Evolutionary conservation across 2,797 vertebrate genomes (phyloP), one percentile per base, ranked within the genome.

Genomic region (Notolabrus celidotus): DNA sequence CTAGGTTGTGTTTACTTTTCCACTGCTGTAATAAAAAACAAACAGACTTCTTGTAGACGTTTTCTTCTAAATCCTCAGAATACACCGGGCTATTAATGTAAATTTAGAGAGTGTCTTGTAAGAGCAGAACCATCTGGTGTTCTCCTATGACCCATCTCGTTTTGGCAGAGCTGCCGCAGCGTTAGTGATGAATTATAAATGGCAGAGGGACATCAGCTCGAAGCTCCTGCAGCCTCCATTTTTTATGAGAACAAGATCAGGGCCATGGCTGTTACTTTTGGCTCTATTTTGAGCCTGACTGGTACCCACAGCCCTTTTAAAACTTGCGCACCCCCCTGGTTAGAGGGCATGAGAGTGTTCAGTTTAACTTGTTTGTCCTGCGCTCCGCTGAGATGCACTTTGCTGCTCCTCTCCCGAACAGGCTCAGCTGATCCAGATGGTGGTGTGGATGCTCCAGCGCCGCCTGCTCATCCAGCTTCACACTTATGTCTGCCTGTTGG

Each of bases 381-480:
- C 41, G n/a, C 49, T 63, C 20, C 15, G 23, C 47, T 58, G 39
- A 74, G n/a, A 79, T 34, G 38, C 53, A 16, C 43, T 76, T 51
- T 57, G 29, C 25, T 70, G 12, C 38, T 68, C 63, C 56, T 38
- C 19, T 61, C 31, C 36, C 58, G 23, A 12, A 15, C 90, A 99
- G 98, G 96, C 96, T 7, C 96, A 97, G 90, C 93, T 99, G 29
- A 97, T 99, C 67, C 98, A 98, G 86, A 99, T 99, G 98, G 97
- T 99, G 80, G 95, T 98, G 62, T 99, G 98, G 98, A 97, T 99
- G 97, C 95, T 99, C 1, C 98, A 99, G 87, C 96, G 86, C 55
- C 92, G 97, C 20, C 94, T 99, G 31, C 94, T 99, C 14, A 96
- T 98, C 70, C 98, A 99, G 92, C 93, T 99, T 22, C 98, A 99